Conservation (phyloP, 2,113 vertebrate species). For the Nerophis ophidion region DNA sequence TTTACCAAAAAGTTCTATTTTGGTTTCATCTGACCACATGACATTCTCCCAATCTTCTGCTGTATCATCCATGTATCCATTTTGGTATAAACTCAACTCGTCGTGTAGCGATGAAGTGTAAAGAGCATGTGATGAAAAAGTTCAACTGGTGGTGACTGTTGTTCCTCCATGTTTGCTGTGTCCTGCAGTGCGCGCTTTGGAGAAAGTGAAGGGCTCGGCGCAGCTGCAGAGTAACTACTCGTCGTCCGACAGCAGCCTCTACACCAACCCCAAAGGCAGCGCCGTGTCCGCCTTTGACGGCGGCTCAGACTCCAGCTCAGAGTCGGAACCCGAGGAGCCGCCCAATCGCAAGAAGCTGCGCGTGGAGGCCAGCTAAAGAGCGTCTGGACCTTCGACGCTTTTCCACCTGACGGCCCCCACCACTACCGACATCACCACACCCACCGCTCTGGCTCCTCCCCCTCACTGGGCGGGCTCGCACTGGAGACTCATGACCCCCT, state of each 20-base stretch:
- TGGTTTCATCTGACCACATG: no score
- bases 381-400: constrained; percentile 12
- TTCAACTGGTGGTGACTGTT: no score
- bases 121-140: background rate
- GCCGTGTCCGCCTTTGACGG: constrained; percentile 96
- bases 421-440: constrained; percentile 5
- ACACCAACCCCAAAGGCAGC: constrained; percentile 98
- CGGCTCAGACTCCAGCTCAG: constrained; percentile 93
- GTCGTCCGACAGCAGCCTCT: constrained; percentile 90
- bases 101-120: no score
- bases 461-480: constrained; percentile 54
- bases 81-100: no score
- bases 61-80: no score
- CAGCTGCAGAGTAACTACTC: constrained; percentile 91
- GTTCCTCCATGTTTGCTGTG: background rate
- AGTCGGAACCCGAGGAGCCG: constrained; percentile 88
- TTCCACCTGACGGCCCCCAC: background rate
- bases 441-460: constrained; percentile 32
- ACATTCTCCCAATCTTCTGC: no score
- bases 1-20: no score
- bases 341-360: constrained; percentile 93
- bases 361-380: constrained; percentile 86
- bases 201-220: constrained; percentile 90
- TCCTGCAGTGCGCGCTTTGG: constrained; percentile 88
- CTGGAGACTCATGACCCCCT: constrained; percentile 55